phyloP scores from a whole-genome alignment of 1,140 invertebrate species.

The Drosophila equinoxialis region DNA sequence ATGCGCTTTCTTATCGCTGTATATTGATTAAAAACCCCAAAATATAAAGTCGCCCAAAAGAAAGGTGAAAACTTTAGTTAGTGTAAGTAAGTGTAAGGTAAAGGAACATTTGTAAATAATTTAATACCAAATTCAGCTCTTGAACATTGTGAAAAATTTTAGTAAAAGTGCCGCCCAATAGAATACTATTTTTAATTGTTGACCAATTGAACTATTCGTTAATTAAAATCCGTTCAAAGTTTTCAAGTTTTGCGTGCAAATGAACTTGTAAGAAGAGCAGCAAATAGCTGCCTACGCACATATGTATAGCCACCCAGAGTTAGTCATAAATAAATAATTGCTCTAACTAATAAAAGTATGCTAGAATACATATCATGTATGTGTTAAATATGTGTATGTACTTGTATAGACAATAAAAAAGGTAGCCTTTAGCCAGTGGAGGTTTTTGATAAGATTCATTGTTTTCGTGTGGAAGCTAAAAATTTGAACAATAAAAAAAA shows the following conservation, averaged over 20 bases:
- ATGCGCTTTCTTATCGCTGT: constrained; percentile 36
- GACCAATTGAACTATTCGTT: not conserved
- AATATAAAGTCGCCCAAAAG: constrained; percentile 9
- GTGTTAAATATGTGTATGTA: not conserved
- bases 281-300: not conserved
- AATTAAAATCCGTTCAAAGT: constrained; percentile 13
- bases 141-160: not conserved
- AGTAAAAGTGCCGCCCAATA: not conserved
- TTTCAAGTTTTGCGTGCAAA: constrained; percentile 14
- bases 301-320: not conserved
- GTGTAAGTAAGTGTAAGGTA: constrained; percentile 1
- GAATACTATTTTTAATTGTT: not conserved
- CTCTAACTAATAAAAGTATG: constrained; percentile 12
- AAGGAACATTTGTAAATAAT: not conserved
- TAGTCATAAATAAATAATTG: constrained; percentile 9
- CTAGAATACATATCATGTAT: not conserved
- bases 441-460: constrained; percentile 1
- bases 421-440: not conserved
- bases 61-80: constrained; percentile 19
- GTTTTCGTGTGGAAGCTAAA: not conserved
- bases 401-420: not conserved
- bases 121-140: not conserved
- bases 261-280: not conserved
- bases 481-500: not conserved
- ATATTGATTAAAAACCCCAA: constrained; percentile 24